phyloP scores from a whole-genome alignment of 2,888 invertebrate genomes.

The Omphaloscelis lunosa region DNA sequence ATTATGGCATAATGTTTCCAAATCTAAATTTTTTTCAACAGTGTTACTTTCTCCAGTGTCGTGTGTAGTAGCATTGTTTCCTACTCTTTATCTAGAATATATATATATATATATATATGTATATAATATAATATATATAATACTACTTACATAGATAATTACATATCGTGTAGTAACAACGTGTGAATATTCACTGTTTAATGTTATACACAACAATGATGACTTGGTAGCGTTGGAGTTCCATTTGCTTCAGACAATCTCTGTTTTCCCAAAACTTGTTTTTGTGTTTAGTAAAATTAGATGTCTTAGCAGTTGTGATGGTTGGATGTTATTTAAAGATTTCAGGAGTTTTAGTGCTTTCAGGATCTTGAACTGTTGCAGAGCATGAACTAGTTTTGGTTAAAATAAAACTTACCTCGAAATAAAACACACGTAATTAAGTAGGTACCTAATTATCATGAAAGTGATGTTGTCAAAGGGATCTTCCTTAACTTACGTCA shows the following conservation, averaged over 20 bases:
- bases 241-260: neutral
- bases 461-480: neutral
- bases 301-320: neutral
- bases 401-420: neutral
- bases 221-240: neutral
- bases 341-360: neutral
- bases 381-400: neutral
- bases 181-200: conserved; percentile 44
- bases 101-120: too few relatives aligned
- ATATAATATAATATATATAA: conserved; percentile 34
- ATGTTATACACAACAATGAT: neutral
- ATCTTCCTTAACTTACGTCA: neutral
- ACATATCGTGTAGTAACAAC: conserved; percentile 22
- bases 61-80: conserved; percentile 1
- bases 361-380: neutral
- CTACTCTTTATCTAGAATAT: conserved; percentile 5
- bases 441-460: neutral
- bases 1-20: too few relatives aligned
- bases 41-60: neutral
- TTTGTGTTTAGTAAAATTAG: neutral
- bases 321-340: neutral
- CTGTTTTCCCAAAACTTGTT: neutral
- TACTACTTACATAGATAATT: conserved; percentile 18
- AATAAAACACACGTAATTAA: neutral
- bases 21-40: neutral